These are phyloP conservation scores for Mesodorylaimus sp. DNA, from an alignment of 2,888 invertebrate species.

Conservation along the genomic window DNA sequence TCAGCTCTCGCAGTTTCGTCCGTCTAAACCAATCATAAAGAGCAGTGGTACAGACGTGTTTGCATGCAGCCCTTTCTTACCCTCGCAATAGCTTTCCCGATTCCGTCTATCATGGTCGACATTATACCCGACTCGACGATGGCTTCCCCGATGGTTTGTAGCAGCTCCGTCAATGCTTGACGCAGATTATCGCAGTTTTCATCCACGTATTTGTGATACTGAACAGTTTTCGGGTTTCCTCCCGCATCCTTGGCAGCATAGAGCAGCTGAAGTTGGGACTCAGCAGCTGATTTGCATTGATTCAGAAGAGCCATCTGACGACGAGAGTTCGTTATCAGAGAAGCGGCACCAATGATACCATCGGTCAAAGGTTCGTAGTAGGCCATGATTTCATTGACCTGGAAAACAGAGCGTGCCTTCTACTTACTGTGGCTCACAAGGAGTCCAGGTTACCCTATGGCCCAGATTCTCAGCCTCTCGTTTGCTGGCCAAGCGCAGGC, in stretches of 20 bases:
- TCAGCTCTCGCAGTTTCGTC: slow-evolving; percentile 15
- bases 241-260: slow-evolving; percentile 68
- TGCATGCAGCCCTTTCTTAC: too few species aligned
- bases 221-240: slow-evolving; percentile 69
- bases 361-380: slow-evolving; percentile 62
- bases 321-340: slow-evolving; percentile 65
- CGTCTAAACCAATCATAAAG: slow-evolving; percentile 20
- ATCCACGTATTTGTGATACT: slow-evolving; percentile 60
- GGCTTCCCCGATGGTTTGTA: slow-evolving; percentile 46
- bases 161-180: slow-evolving; percentile 56
- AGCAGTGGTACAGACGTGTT: slow-evolving; percentile 11
- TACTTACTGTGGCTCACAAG: neutral
- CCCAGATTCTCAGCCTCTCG: slow-evolving; percentile 80
- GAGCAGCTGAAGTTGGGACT: slow-evolving; percentile 68
- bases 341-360: slow-evolving; percentile 58
- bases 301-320: slow-evolving; percentile 70
- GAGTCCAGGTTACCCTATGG: slow-evolving; percentile 47
- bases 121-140: slow-evolving; percentile 47
- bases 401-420: slow-evolving; percentile 41
- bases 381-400: slow-evolving; percentile 31
- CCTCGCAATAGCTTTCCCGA: slow-evolving; percentile 58
- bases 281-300: slow-evolving; percentile 79
- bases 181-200: slow-evolving; percentile 56
- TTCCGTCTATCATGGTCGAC: slow-evolving; percentile 65
- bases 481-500: slow-evolving; percentile 62